Base-by-base conservation (phyloP, 2,797 vertebrate genomes). In the Oreortyx pictus region DNA sequence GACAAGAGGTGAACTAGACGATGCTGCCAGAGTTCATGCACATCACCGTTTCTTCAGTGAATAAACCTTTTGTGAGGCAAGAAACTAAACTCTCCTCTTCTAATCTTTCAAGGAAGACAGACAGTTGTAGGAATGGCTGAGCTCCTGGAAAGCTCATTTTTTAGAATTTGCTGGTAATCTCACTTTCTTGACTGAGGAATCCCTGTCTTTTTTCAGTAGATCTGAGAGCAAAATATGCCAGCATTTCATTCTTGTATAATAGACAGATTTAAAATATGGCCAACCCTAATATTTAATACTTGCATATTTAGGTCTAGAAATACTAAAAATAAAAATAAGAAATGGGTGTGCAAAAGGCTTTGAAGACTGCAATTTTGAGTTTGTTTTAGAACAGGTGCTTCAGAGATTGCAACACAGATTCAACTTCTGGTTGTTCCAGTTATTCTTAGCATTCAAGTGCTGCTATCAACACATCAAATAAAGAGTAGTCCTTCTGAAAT, bases 371-470 rank as follows among this genome's bases (percentile, higher is more conserved):
- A 33, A 20, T 37, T 54, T 10, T 50, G 50, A 73, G 20, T 11
- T 50, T 73, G 37, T 23, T 66, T 73, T 73, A 79, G 43, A 68
- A 70, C 18, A 79, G 14, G 18, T 7, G 29, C 46, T 76, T 82
- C 72, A 79, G 31, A 33, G 20, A 12, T 19, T 47, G 22, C 25
- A 56, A 61, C 47, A 64, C 0, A 0, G 3, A 15, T 71, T 88
- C 52, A 64, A 2, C 24, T 67, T 50, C 77, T 60, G 20, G 0
- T 47, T 62, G 11, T 57, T 86, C 18, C 22, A 59, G 35, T 39
- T 46, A 59, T 20, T 50, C 73, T 46, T 65, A 89, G 52, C 43
- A 70, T 65, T 47, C 39, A 61, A 35, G 6, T 59, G n/a, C 22
- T 73, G 33, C 50, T 66, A 70, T 46, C 54, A 82, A 17, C 12